Percentiles rank a stretch among this genome's conserved stretches.
These are phyloP conservation scores for Labroides dimidiatus DNA, from an alignment of 2,797 vertebrate genomes.

Conservation along the genomic window DNA sequence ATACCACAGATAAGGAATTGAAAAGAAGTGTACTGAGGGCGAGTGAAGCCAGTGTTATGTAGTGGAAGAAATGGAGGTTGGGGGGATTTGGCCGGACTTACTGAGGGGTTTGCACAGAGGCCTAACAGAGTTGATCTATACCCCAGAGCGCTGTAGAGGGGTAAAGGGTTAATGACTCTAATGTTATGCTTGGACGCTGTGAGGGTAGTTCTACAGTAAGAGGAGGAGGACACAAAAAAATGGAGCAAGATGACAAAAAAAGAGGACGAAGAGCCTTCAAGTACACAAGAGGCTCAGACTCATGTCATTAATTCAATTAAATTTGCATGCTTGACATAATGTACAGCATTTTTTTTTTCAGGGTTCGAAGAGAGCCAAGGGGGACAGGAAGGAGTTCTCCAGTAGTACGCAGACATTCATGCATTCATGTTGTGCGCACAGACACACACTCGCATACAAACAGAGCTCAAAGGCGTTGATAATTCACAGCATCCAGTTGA, in stretches of 20 bases:
- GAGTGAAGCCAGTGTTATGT: constrained; percentile 56
- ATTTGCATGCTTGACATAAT: constrained; percentile 89
- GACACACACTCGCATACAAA: constrained; percentile 52
- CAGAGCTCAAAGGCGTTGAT: constrained; percentile 45
- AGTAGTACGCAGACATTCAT: constrained; percentile 46
- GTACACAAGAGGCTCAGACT: constrained; percentile 86
- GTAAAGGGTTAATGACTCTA: constrained; percentile 71
- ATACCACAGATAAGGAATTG: constrained; percentile 67
- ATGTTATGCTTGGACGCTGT: constrained; percentile 80
- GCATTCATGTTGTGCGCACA: constrained; percentile 33
- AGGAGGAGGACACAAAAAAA: constrained; percentile 33
- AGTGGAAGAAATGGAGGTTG: constrained; percentile 55
- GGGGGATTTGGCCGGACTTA: constrained; percentile 74
- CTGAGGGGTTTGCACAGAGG: constrained; percentile 69
- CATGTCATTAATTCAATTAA: constrained; percentile 94
- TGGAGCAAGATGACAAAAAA: constrained; percentile 34
- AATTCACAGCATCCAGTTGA: constrained; percentile 37
- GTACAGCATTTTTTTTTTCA: constrained; percentile 78
- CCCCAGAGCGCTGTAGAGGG: constrained; percentile 67
- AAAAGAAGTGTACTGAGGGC: constrained; percentile 46
- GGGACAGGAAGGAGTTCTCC: constrained; percentile 84
- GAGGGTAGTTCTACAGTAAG: constrained; percentile 58
- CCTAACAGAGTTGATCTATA: constrained; percentile 63
- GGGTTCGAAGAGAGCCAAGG: constrained; percentile 85
- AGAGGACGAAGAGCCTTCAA: constrained; percentile 80